phyloP scores from a whole-genome alignment of 2,797 vertebrate genomes.

The Fistularia tabacaria region DNA sequence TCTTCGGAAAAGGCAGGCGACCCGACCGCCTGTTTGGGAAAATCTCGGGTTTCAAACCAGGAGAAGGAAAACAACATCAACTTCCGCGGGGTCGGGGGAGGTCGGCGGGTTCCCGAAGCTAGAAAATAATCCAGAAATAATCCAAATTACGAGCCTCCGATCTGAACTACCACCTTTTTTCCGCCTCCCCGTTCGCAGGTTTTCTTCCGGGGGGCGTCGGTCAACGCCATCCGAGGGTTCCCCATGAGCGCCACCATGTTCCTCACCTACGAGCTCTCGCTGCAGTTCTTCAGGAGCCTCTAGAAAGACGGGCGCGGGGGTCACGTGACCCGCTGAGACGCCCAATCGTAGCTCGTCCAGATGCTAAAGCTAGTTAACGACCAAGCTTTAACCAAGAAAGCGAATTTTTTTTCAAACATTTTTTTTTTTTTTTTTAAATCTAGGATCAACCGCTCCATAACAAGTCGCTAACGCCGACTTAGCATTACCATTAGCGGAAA shows the following conservation, averaged over 20 bases:
- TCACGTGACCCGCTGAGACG: neutral
- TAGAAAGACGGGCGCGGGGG: slow-evolving; percentile 22
- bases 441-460: too few relatives aligned
- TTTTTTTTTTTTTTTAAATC: neutral
- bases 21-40: too few relatives aligned
- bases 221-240: slow-evolving; percentile 92
- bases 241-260: slow-evolving; percentile 94
- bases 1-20: too few relatives aligned
- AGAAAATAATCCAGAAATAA: too few relatives aligned
- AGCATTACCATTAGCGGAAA: too few relatives aligned
- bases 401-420: neutral
- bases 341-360: neutral
- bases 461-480: too few relatives aligned
- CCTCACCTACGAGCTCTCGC: slow-evolving; percentile 90
- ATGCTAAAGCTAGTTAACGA: neutral
- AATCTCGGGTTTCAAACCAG: too few relatives aligned
- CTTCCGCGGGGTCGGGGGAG: too few relatives aligned
- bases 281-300: slow-evolving; percentile 80
- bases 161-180: too few relatives aligned
- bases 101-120: too few relatives aligned
- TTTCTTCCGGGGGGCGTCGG: slow-evolving; percentile 86
- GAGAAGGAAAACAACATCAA: too few relatives aligned
- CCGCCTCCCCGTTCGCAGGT: slow-evolving; percentile 64
- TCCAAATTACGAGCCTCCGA: too few relatives aligned
- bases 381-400: neutral